Evolutionary conservation across 1,140 invertebrate species (phyloP), one percentile per base, ranked within the genome.

Genomic region (Thaumetopoea pityocampa): DNA sequence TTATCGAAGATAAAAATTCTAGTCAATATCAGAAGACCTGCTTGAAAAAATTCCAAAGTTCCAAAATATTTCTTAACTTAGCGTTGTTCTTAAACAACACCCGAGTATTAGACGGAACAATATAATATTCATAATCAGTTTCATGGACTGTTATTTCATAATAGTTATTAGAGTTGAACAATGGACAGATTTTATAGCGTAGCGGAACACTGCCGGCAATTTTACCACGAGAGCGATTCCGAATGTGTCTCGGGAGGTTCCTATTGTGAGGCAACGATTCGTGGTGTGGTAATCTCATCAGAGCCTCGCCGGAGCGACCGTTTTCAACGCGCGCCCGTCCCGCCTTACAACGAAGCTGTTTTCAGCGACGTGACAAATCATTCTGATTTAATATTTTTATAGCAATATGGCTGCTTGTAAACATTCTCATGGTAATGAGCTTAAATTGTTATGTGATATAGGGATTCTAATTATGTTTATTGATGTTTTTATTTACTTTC

Each of bases 141-240:
- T 78, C 69, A 77, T 73, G 66, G 74, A 67, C 57, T 61, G 64
- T 73, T 77, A 62, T 83, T 67, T 61, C 67, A 63, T 76, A 76
- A 83, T 83, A 80, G 68, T 83, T 83, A 83, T 80, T 79, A 77
- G 67, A 69, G 62, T 69, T 54, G 59, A 79, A 83, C 79, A 83
- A 81, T 79, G 66, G 54, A 19, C 24, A 51, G 62, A 71, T 78
- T 76, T 80, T 73, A 69, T 68, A 72, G 65, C 70, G 62, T 73
- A 68, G 65, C 59, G 68, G 64, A 73, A 79, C 73, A 79, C 57
- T 76, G 74, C 62, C 55, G 59, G 61, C 72, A 83, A 79, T 83
- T 80, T 83, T 83, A 76, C 78, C 76, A 68, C 54, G 58, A 79
- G 70, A 72, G 48, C 61, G 66, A 34, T n/a, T 55, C 36, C 51